Base-by-base conservation (phyloP, 2,888 invertebrate genomes). In the Ectropis crepuscularia region DNA sequence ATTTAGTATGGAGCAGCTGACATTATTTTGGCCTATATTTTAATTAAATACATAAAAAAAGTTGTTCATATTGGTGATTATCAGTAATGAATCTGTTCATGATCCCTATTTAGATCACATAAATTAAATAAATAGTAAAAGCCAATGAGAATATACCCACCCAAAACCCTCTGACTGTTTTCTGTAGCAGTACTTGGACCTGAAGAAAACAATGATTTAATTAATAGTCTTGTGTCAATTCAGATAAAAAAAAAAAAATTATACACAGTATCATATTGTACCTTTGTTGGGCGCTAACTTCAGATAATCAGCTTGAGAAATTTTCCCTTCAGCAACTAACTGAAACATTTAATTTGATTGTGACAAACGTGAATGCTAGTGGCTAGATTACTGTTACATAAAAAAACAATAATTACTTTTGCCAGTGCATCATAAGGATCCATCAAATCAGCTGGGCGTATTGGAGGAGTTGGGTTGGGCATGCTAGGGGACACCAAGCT, bases 301-400 rank as follows among this genome's bases (percentile, higher is more conserved):
- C 69, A 90, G 73, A 74, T 90, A 92, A 75, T 92, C 92, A 79
- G 87, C 88, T 76, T 89, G 81, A 53, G 91, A 90, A 73, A 92
- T 83, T 75, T 89, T 90, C 41, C 92, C 92, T 68, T 92, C 92
- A 67, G 90, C 90, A 54, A 91, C 86, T 83, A 92, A 86, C 92
- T 92, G 90, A 77, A 92, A 92, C 77, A 82, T 81, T 77, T 53
- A 67, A 60, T 65, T 62, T 59, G 57, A 43, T 55, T 66, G 64
- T 61, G 37, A 60, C 11, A 62, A 47, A 53, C 9, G 36, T 48
- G 6, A 28, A 9, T 51, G 37, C 61, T 47, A 58, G 16, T 65
- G 47, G 57, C 38, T 42, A 46, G 48, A 53, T 10, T 59, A 51
- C 37, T 38, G 45, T 43, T 42, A 48, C 12, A 53, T 53, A 46